phyloP scores from a whole-genome alignment of 2,113 vertebrate species.

The Lampris incognitus region DNA sequence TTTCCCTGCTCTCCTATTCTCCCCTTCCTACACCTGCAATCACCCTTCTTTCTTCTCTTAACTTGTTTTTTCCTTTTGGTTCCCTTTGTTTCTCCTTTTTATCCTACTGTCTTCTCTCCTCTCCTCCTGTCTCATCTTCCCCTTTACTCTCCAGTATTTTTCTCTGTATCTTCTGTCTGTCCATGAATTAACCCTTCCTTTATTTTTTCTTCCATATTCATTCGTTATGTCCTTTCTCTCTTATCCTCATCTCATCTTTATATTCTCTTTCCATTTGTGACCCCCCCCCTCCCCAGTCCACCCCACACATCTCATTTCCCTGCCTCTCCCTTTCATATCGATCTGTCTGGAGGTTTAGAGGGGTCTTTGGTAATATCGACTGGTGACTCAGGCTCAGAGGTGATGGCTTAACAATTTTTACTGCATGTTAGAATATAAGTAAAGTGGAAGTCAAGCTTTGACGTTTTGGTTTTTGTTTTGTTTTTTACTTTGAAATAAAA shows the following conservation, averaged over 20 bases:
- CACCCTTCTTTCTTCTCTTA: background rate
- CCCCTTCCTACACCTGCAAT: background rate
- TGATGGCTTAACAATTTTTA: too few relatives aligned
- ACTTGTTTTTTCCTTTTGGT: background rate
- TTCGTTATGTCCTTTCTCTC: background rate
- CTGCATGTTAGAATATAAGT: too few relatives aligned
- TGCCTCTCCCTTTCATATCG: too few relatives aligned
- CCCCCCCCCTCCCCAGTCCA: background rate
- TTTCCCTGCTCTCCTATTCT: background rate
- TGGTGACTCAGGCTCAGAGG: too few relatives aligned
- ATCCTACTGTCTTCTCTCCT: background rate
- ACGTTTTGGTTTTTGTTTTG: too few relatives aligned
- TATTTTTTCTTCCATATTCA: background rate
- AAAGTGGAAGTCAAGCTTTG: too few relatives aligned
- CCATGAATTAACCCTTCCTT: too few relatives aligned
- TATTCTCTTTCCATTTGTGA: background rate
- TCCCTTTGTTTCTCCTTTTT: constrained; percentile 4
- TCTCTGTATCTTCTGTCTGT: background rate
- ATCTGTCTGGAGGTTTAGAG: too few relatives aligned
- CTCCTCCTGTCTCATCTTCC: background rate
- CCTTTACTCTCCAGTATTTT: background rate
- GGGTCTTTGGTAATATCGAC: too few relatives aligned
- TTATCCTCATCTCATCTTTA: background rate
- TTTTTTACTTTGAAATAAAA: too few relatives aligned
- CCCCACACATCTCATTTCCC: background rate